Percentiles rank a stretch among this genome's conserved stretches.
Evolutionary conservation across 2,888 invertebrate genomes (phyloP).

Genomic region (Diaprepes abbreviatus): DNA sequence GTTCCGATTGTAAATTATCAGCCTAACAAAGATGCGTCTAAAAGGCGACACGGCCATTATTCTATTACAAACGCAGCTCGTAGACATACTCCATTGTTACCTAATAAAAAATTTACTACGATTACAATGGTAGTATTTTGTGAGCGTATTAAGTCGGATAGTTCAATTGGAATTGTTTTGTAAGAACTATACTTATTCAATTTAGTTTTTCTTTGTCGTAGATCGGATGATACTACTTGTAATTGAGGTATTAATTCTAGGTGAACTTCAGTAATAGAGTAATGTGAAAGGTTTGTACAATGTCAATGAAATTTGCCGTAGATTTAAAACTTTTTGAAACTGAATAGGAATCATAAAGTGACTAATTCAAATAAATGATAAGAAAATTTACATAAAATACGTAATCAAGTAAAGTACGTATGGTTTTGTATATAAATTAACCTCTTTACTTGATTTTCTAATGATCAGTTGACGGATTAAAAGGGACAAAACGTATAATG

Average conservation of each 20-base stretch:
- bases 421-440: too few species aligned
- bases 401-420: too few species aligned
- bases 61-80: slow-evolving; percentile 42
- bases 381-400: too few species aligned
- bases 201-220: slow-evolving; percentile 22
- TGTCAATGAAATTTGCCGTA: too few species aligned
- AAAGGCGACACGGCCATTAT: slow-evolving; percentile 45
- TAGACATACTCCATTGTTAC: slow-evolving; percentile 46
- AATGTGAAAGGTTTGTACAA: not conserved
- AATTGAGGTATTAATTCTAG: not conserved
- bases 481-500: too few species aligned
- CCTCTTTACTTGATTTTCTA: too few species aligned
- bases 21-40: slow-evolving; percentile 49
- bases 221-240: not conserved
- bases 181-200: slow-evolving; percentile 35
- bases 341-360: too few species aligned
- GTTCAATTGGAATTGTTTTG: slow-evolving; percentile 34
- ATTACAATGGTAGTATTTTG: slow-evolving; percentile 46
- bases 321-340: too few species aligned
- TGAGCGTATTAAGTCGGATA: slow-evolving; percentile 33
- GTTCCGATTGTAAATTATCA: slow-evolving; percentile 31
- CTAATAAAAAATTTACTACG: slow-evolving; percentile 49
- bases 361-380: too few species aligned
- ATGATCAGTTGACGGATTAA: too few species aligned
- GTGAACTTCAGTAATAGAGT: slow-evolving; percentile 1